phyloP scores from a whole-genome alignment of 2,888 invertebrate species.

The Amblyjoppa fuscipennis region DNA sequence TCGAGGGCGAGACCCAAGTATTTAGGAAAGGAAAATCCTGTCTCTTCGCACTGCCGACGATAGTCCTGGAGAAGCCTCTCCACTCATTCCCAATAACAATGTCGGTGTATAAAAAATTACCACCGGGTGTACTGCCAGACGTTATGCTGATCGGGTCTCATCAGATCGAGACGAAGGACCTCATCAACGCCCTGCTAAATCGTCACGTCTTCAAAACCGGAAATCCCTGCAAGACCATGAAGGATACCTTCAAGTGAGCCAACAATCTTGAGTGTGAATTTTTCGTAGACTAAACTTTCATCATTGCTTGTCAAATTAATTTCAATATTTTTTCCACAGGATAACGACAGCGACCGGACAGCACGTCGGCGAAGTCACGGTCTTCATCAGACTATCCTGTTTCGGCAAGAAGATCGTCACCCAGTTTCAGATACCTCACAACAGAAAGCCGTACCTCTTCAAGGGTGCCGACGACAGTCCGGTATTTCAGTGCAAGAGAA shows the following conservation, averaged over 20 bases:
- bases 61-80: slow-evolving; percentile 86
- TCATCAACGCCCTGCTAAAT: slow-evolving; percentile 87
- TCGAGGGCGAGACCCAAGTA: slow-evolving; percentile 84
- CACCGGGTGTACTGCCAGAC: slow-evolving; percentile 88
- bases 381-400: slow-evolving; percentile 89
- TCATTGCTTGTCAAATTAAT: neutral
- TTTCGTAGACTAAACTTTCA: neutral
- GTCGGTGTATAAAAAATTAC: slow-evolving; percentile 87
- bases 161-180: slow-evolving; percentile 87
- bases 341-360: slow-evolving; percentile 86
- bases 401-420: slow-evolving; percentile 89
- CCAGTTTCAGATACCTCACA: slow-evolving; percentile 87
- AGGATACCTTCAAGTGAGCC: slow-evolving; percentile 86
- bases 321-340: slow-evolving; percentile 71
- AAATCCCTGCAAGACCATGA: slow-evolving; percentile 87
- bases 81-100: slow-evolving; percentile 87
- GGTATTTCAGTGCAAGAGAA: slow-evolving; percentile 79
- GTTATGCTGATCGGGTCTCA: slow-evolving; percentile 88
- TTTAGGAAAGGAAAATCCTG: slow-evolving; percentile 90
- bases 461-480: slow-evolving; percentile 78
- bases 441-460: slow-evolving; percentile 80
- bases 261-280: neutral
- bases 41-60: slow-evolving; percentile 88
- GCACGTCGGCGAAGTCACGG: slow-evolving; percentile 87
- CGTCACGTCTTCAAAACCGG: slow-evolving; percentile 82